These are phyloP conservation scores for Bombus vancouverensis DNA, from an alignment of 1,140 invertebrate species.

Conservation along the genomic window DNA sequence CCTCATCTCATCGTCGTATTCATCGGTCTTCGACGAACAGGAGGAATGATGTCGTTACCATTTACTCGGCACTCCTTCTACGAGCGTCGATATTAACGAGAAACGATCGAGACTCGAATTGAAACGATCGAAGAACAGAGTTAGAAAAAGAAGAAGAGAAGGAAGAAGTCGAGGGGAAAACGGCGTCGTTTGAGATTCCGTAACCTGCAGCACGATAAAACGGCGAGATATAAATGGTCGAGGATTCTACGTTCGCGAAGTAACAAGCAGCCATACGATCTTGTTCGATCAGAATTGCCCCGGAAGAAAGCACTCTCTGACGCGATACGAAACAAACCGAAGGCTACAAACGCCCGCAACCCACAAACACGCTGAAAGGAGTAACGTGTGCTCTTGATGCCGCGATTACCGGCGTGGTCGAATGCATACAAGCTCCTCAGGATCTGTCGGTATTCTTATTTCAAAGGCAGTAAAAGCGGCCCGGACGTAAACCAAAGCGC, in stretches of 20 bases:
- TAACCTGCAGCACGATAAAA: neutral
- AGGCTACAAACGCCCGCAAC: neutral
- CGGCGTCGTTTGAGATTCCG: neutral
- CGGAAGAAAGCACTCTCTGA: neutral
- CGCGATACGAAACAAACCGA: constrained; percentile 1
- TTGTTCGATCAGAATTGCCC: constrained; percentile 21
- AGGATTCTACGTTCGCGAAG: neutral
- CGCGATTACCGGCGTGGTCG: constrained; percentile 25
- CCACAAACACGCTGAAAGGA: neutral
- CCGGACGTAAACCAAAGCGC: constrained; percentile 51
- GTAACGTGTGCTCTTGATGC: constrained; percentile 17
- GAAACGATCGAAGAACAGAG: neutral
- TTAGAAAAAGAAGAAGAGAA: neutral
- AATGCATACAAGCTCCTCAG: constrained; percentile 24
- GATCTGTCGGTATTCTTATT: constrained; percentile 5
- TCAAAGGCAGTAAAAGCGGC: constrained; percentile 38
- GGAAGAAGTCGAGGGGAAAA: neutral
- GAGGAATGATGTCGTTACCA: neutral
- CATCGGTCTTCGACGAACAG: neutral
- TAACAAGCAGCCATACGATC: constrained; percentile 37
- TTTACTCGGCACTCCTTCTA: neutral
- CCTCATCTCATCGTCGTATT: neutral
- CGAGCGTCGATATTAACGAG: neutral
- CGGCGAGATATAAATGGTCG: constrained; percentile 18
- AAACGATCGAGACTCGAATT: neutral